A percentile compares a stretch with the other conserved stretches of the same genome.
Evolutionary conservation across 2,888 invertebrate genomes (phyloP).

Genomic region (Steromphala cineraria): DNA sequence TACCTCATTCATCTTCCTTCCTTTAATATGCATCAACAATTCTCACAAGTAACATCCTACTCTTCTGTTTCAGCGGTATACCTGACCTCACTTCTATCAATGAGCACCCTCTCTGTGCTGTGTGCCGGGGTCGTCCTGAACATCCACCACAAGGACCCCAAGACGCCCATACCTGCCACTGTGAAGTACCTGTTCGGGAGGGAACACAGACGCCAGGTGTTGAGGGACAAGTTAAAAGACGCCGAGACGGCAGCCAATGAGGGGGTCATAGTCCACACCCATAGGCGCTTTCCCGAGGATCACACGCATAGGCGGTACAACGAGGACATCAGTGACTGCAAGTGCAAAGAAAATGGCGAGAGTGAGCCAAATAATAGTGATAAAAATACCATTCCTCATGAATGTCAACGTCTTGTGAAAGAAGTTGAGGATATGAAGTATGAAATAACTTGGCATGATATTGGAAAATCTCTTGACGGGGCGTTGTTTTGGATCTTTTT

Average conservation of each 20-base stretch:
- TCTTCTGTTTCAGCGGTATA: constrained; percentile 48
- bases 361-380: constrained; percentile 17
- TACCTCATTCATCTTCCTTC: no score
- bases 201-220: background rate
- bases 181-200: constrained; percentile 29
- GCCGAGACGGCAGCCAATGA: background rate
- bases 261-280: constrained; percentile 6
- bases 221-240: constrained; percentile 20
- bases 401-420: background rate
- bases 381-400: background rate
- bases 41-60: no score
- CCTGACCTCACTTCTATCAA: constrained; percentile 48
- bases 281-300: background rate
- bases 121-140: constrained; percentile 55
- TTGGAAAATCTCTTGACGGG: constrained; percentile 48
- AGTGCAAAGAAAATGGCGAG: constrained; percentile 33
- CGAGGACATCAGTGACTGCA: constrained; percentile 9
- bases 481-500: constrained; percentile 51
- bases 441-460: constrained; percentile 45
- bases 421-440: constrained; percentile 6
- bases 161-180: constrained; percentile 33
- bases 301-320: background rate
- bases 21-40: no score
- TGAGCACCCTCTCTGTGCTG: constrained; percentile 53
- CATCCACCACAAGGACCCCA: constrained; percentile 50